Conservation (phyloP, 2,888 invertebrate species). For the Cataglyphis altisquamis region DNA sequence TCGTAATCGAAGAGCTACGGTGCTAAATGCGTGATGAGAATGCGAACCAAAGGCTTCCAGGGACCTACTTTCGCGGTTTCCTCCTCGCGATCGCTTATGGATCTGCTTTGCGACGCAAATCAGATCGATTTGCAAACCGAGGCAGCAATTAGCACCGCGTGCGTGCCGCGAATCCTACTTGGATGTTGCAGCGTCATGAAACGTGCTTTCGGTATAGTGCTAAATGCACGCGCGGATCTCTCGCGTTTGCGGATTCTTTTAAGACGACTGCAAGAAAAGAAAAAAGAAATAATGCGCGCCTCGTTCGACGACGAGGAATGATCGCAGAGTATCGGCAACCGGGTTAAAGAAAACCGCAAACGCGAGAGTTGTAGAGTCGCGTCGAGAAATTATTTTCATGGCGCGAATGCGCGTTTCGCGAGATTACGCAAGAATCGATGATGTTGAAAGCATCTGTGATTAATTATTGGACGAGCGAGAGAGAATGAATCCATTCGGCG, state of each 20-base stretch:
- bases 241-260: slow-evolving; percentile 47
- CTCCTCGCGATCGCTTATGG: slow-evolving; percentile 19
- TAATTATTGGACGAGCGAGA: slow-evolving; percentile 49
- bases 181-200: slow-evolving; percentile 34
- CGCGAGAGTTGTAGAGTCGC: neutral
- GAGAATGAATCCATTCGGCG: slow-evolving; percentile 14
- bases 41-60: neutral
- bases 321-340: neutral
- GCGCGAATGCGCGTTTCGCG: slow-evolving; percentile 1
- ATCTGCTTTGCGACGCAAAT: slow-evolving; percentile 51
- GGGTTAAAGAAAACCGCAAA: slow-evolving; percentile 5
- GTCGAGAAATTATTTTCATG: slow-evolving; percentile 23
- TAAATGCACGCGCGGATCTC: slow-evolving; percentile 27
- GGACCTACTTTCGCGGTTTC: slow-evolving; percentile 39
- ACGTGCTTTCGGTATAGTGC: slow-evolving; percentile 33
- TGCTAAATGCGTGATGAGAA: slow-evolving; percentile 17
- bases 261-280: slow-evolving; percentile 20
- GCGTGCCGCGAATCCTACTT: slow-evolving; percentile 41
- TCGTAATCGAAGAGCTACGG: neutral
- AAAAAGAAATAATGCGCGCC: neutral
- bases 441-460: slow-evolving; percentile 20
- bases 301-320: neutral
- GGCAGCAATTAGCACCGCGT: slow-evolving; percentile 49
- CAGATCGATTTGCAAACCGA: slow-evolving; percentile 52
- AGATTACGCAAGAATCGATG: slow-evolving; percentile 33